Base-by-base conservation (phyloP, 2,113 vertebrate genomes). In the Oryzias javanicus region DNA sequence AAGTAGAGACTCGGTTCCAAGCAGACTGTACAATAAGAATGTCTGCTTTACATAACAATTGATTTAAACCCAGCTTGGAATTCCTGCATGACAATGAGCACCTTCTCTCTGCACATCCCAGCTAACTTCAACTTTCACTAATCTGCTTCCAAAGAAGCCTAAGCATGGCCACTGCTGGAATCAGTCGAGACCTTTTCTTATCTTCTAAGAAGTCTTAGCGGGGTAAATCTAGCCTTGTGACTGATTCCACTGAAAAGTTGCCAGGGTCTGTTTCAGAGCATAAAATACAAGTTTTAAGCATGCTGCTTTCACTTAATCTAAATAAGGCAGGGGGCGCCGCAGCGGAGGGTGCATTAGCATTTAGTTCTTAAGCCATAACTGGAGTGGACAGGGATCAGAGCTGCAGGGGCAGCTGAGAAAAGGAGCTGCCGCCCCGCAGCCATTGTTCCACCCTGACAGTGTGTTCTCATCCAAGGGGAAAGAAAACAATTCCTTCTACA, bases 1-100 rank as follows among this genome's bases (percentile, higher is more conserved):
- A 55, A 69, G 41, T 54, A 53, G 49, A 65, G 42, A 47, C 50
- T 70, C 48, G 52, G 20, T 17, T 76, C n/a, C 47, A 20, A 51
- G 64, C 55, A 64, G 68, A 77, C 22, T 76, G 71, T 80, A 64
- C 61, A 76, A 79, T 74, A 77, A 65, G 74, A 87, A 74, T 74
- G 66, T 50, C 55, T 47, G 55, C 77, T 89, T 89, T 86, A 67
- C 86, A 88, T 90, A 76, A 86, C 83, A 88, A 89, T 81, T 66
- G 72, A 51, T 60, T 66, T 42, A 61, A 73, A 1, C 55, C 48
- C 6, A 47, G 70, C 72, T 49, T 53, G 63, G 76, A 80, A 89
- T 86, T 86, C 77, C 78, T 78, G 84, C 78, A 84, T 86, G 64
- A 81, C 85, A 89, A 87, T 82, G 79, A 77, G 65, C 66, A 70